phyloP scores from a whole-genome alignment of 2,113 vertebrate species.

The Dipodomys spectabilis region DNA sequence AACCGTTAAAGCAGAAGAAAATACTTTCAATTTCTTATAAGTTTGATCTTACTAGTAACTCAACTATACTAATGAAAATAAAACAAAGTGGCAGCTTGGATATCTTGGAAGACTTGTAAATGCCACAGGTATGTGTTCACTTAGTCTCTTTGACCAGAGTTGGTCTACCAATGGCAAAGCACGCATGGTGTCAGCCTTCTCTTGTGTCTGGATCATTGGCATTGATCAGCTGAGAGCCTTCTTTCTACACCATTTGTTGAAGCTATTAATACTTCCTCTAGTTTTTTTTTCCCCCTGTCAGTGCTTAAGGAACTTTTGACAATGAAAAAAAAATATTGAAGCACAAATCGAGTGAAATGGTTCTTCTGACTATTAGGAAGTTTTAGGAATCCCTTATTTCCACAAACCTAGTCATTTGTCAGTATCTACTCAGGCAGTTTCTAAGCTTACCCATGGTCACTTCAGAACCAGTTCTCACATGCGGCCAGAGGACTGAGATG shows the following conservation, averaged over 20 bases:
- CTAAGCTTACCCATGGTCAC: slow-evolving; percentile 13
- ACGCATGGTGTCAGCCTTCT: slow-evolving; percentile 57
- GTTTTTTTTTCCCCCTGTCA: slow-evolving; percentile 10
- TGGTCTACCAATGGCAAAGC: slow-evolving; percentile 56
- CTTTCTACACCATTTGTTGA: slow-evolving; percentile 76
- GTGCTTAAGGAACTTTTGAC: slow-evolving; percentile 56
- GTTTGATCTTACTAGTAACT: neutral
- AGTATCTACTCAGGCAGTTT: neutral
- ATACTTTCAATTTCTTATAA: neutral
- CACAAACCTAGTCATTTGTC: neutral
- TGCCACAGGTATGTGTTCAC: slow-evolving; percentile 46
- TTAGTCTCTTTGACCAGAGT: slow-evolving; percentile 19
- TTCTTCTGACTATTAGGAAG: slow-evolving; percentile 38
- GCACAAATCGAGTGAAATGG: neutral
- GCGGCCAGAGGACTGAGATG: neutral
- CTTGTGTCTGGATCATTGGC: slow-evolving; percentile 29
- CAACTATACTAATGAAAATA: slow-evolving; percentile 49
- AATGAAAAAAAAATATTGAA: slow-evolving; percentile 46
- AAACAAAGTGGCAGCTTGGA: neutral
- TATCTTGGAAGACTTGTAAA: neutral
- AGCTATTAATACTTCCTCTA: slow-evolving; percentile 66
- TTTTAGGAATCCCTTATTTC: neutral
- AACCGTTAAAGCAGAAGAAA: slow-evolving; percentile 40
- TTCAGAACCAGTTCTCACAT: neutral
- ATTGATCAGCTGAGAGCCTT: neutral